Percentiles rank a stretch among this genome's conserved stretches.
Evolutionary conservation across 2,113 vertebrate species (phyloP).

Genomic region (Geococcyx californianus): DNA sequence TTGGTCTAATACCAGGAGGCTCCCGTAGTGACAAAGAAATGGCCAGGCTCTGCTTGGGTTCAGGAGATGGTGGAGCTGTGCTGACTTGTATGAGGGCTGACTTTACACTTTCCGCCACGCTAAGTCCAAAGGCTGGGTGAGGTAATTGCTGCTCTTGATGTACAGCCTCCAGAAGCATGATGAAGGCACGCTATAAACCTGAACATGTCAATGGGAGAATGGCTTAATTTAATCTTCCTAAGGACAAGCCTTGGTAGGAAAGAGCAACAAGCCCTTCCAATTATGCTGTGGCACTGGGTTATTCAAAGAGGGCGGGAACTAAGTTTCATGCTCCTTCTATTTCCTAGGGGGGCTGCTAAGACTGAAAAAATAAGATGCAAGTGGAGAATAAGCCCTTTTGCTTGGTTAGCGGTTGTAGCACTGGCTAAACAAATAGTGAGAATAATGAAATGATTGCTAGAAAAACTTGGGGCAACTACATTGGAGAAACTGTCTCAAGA

Average conservation of each 20-base stretch:
- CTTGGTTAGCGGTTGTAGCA: background rate
- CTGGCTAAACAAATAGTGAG: background rate
- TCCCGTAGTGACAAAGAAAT: background rate
- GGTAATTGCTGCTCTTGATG: background rate
- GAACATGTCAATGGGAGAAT: accelerated
- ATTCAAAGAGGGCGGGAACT: background rate
- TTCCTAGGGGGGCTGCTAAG: background rate
- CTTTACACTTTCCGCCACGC: background rate
- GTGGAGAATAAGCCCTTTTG: background rate
- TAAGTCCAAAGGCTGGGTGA: background rate
- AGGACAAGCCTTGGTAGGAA: background rate
- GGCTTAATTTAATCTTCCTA: background rate
- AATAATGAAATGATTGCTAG: background rate
- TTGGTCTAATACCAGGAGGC: background rate
- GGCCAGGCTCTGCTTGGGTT: background rate
- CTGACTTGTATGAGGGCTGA: background rate
- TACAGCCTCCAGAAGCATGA: background rate
- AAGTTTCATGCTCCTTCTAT: background rate
- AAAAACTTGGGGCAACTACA: background rate
- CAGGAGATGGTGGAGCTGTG: background rate
- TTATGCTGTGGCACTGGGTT: background rate
- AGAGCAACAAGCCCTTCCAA: background rate
- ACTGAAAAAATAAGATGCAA: background rate
- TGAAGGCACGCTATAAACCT: background rate
- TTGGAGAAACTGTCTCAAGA: background rate